Percentiles rank a stretch among this genome's conserved stretches.
These are phyloP conservation scores for Trichogramma dendrolimi DNA, from an alignment of 2,888 invertebrate genomes.

Conservation along the genomic window DNA sequence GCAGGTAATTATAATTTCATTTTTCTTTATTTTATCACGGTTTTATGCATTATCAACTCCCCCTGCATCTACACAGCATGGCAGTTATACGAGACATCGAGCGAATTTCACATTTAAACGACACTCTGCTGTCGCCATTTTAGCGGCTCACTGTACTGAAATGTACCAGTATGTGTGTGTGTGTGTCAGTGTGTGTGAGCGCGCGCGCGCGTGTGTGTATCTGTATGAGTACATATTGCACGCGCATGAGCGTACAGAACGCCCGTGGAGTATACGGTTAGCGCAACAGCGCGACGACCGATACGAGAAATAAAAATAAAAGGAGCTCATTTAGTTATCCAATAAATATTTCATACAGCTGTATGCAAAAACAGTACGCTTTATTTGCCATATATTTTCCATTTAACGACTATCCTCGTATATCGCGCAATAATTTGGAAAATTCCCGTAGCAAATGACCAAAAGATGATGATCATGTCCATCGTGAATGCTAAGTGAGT, in stretches of 20 bases:
- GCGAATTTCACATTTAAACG: too few relatives aligned
- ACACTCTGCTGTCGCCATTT: constrained; percentile 21
- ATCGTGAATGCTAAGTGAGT: too few relatives aligned
- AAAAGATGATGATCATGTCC: too few relatives aligned
- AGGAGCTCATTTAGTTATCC: constrained; percentile 42
- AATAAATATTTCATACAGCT: constrained; percentile 48
- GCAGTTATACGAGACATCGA: too few relatives aligned
- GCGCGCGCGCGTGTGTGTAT: neutral
- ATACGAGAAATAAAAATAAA: constrained; percentile 1
- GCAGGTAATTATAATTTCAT: too few relatives aligned
- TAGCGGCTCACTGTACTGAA: constrained; percentile 18
- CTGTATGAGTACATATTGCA: constrained; percentile 16
- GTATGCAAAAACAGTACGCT: constrained; percentile 41
- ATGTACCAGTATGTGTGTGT: too few relatives aligned
- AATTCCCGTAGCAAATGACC: too few relatives aligned
- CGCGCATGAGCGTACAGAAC: neutral
- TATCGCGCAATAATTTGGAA: neutral
- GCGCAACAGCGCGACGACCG: constrained; percentile 4
- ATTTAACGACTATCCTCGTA: constrained; percentile 43
- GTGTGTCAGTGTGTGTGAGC: constrained; percentile 17
- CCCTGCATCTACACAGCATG: too few relatives aligned
- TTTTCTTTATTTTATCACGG: too few relatives aligned
- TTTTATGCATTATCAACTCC: too few relatives aligned
- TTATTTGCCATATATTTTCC: constrained; percentile 48
- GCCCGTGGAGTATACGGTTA: neutral